Evolutionary conservation across 2,888 invertebrate genomes (phyloP), one percentile per base, ranked within the genome.

Genomic region (Entomobrya multifasciata): DNA sequence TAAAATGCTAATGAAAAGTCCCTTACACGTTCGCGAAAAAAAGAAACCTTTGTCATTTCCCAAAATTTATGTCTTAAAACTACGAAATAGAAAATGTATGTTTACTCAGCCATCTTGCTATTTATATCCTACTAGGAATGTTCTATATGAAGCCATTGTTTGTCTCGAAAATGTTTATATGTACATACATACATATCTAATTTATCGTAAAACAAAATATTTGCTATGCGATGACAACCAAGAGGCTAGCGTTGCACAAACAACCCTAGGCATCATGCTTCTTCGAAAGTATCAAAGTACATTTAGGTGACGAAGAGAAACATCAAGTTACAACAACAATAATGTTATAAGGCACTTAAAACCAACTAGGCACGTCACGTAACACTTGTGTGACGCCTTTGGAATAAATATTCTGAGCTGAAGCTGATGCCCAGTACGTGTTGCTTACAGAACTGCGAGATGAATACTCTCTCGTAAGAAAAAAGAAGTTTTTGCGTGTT

Each of bases 391-490:
- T 70, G 47, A 70, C 70, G 70, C 27, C 49, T 70, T 70, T 49
- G 70, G 70, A 70, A 70, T 70, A 70, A 49, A 70, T 70, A 49
- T 70, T 70, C 36, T 8, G 36, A 36, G 36, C 8, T 47, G 47
- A 27, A 70, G 70, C 70, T 49, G 70, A 25, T 70, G 70, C 49
- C 47, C 22, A 25, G 47, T 47, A 70, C 70, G 70, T 70, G 70
- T 70, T 70, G 70, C 47, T 70, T 70, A 47, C 70, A 47, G 25
- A 27, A 13, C 25, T 70, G 70, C 8, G 25, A 70, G 70, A 70
- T 49, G 70, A 70, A 70, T 70, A 70, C 70, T 36, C 36, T 36
- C 8, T 49, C 25, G 47, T 15, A 15, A 49, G 11, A 62, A 30
- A 30, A 62, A 36, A 30, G 30, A 62, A 62, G 30, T 62, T 67